A percentile compares a stretch with the other conserved stretches of the same genome.
Conservation (phyloP, 1,140 invertebrate genomes). For the Solenopsis invicta region DNA sequence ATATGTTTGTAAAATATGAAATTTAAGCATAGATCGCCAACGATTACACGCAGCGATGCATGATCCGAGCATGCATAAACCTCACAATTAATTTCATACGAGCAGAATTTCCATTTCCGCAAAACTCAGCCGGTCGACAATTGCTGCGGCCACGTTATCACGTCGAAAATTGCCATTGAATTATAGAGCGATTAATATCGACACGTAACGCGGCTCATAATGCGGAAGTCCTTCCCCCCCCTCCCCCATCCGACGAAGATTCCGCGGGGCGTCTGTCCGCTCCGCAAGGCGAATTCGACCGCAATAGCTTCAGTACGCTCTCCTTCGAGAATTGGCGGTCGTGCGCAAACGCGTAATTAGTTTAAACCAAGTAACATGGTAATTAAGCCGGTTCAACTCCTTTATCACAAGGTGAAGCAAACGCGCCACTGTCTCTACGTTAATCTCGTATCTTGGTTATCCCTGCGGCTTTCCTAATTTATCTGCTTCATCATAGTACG, state of each 20-base stretch:
- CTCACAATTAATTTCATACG: constrained; percentile 50
- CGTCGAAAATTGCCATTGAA: constrained; percentile 46
- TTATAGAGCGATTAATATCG: constrained; percentile 35
- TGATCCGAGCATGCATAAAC: not conserved
- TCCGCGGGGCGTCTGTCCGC: not conserved
- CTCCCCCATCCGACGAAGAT: not conserved
- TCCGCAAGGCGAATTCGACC: constrained; percentile 51
- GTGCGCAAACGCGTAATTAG: constrained; percentile 71
- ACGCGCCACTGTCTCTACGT: constrained; percentile 46
- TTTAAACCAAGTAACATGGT: constrained; percentile 72
- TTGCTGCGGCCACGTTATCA: constrained; percentile 7
- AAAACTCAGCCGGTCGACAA: constrained; percentile 34
- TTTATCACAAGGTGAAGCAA: constrained; percentile 66
- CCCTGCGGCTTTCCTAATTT: constrained; percentile 53
- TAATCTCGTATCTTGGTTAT: constrained; percentile 37
- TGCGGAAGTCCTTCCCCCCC: not conserved
- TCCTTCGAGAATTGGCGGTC: constrained; percentile 68
- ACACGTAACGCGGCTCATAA: constrained; percentile 10
- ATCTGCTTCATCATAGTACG: constrained; percentile 3
- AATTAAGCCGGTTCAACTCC: constrained; percentile 72
- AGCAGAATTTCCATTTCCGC: constrained; percentile 44
- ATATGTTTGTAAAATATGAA: constrained; percentile 29
- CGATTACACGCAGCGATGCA: not conserved
- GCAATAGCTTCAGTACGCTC: constrained; percentile 60
- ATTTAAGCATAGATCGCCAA: constrained; percentile 20